These are phyloP conservation scores for Alouatta palliata DNA, from an alignment of 2,113 vertebrate species.

Conservation along the genomic window DNA sequence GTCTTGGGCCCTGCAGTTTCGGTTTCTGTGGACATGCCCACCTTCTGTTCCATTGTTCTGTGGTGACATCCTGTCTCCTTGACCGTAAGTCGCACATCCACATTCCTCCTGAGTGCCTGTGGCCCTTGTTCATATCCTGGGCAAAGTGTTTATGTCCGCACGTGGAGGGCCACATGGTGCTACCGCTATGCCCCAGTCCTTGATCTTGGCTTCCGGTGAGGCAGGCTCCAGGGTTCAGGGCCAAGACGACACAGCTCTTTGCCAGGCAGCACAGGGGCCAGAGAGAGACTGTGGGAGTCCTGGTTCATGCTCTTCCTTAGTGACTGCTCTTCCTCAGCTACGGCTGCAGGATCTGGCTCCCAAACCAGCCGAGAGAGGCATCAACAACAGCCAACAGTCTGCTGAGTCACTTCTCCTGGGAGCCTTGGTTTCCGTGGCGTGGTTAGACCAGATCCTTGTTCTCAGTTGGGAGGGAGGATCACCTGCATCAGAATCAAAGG, in stretches of 20 bases:
- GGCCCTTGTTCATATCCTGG: slow-evolving; percentile 55
- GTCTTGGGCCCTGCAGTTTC: background rate
- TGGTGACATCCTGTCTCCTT: slow-evolving; percentile 62
- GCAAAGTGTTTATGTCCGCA: slow-evolving; percentile 47
- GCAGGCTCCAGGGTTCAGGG: background rate
- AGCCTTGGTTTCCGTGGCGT: accelerated
- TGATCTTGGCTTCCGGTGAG: background rate
- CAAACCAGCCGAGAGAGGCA: too few species aligned
- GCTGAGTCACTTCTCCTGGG: background rate
- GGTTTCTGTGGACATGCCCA: accelerated
- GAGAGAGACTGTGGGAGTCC: accelerated
- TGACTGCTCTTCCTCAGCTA: background rate
- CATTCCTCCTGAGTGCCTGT: background rate
- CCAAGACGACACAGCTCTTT: background rate
- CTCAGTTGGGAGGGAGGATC: background rate
- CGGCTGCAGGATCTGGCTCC: background rate
- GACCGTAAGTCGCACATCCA: background rate
- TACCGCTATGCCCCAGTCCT: background rate
- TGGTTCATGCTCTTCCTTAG: background rate
- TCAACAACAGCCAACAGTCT: accelerated
- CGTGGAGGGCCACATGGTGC: background rate
- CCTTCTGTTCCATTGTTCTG: slow-evolving; percentile 65
- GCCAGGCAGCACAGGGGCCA: background rate
- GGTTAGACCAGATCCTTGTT: background rate
- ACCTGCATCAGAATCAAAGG: background rate